Conservation (phyloP, 2,797 vertebrate genomes). For the Monodelphis domestica region DNA sequence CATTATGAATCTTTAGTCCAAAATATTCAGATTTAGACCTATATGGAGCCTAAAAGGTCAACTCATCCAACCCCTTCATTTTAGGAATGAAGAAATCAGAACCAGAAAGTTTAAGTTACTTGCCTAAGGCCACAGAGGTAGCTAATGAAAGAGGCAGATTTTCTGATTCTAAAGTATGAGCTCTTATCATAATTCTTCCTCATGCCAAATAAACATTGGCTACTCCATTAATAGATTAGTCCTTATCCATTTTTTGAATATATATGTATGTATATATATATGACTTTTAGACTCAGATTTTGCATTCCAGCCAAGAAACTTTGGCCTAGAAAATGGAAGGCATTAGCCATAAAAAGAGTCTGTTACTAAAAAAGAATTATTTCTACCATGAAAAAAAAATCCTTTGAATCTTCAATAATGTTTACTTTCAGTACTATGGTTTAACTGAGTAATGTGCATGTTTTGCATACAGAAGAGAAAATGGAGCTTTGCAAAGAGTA, state of each 20-base stretch:
- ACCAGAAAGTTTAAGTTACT: not conserved
- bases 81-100: not conserved
- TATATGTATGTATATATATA: too few relatives aligned
- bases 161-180: not conserved
- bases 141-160: not conserved
- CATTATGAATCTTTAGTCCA: not conserved
- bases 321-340: constrained; percentile 38
- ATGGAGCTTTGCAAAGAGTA: not conserved
- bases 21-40: not conserved
- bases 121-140: not conserved
- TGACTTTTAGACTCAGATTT: constrained; percentile 64
- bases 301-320: constrained; percentile 61
- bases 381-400: constrained; percentile 37
- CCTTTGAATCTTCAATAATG: constrained; percentile 6
- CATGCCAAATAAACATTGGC: not conserved
- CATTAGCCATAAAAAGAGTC: constrained; percentile 60
- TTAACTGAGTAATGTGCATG: not conserved
- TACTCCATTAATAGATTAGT: not conserved
- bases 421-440: constrained; percentile 27
- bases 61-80: not conserved
- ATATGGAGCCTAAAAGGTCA: not conserved
- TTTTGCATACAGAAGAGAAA: not conserved
- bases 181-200: constrained; percentile 18
- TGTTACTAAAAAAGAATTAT: constrained; percentile 45
- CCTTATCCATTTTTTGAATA: constrained; percentile 45